phyloP scores from a whole-genome alignment of 2,888 invertebrate species.

The Stenolophus ochropezus region DNA sequence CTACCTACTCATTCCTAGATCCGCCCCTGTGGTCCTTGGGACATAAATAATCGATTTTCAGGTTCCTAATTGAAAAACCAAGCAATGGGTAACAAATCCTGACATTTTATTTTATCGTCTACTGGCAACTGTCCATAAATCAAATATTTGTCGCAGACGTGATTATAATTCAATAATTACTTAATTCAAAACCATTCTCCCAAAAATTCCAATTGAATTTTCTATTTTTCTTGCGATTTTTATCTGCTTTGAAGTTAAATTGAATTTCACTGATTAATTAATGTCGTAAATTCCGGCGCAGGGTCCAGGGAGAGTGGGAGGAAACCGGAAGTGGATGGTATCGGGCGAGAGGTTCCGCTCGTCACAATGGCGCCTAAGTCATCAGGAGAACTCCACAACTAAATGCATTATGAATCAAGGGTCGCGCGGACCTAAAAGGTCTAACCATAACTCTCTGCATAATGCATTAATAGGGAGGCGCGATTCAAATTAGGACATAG shows the following conservation, averaged over 20 bases:
- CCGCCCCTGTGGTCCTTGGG: too few relatives aligned
- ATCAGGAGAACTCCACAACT: conserved; percentile 41
- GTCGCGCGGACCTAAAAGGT: neutral
- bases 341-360: conserved; percentile 8
- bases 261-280: conserved; percentile 40
- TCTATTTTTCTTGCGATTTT: conserved; percentile 9
- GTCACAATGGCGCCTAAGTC: conserved; percentile 24
- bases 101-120: too few relatives aligned
- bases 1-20: too few relatives aligned
- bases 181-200: neutral
- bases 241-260: conserved; percentile 30
- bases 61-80: too few relatives aligned
- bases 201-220: neutral
- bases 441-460: conserved; percentile 40
- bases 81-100: conserved; percentile 47
- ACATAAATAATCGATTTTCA: too few relatives aligned
- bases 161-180: neutral
- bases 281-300: conserved; percentile 14
- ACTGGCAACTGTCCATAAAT: too few relatives aligned
- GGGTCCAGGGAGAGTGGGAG: neutral
- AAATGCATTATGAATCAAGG: conserved; percentile 47
- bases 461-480: conserved; percentile 38
- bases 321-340: conserved; percentile 26
- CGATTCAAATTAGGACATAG: conserved; percentile 14
- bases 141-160: neutral